Evolutionary conservation across 2,888 invertebrate genomes (phyloP), one percentile per base, ranked within the genome.

Genomic region (Aphidius colemani): DNA sequence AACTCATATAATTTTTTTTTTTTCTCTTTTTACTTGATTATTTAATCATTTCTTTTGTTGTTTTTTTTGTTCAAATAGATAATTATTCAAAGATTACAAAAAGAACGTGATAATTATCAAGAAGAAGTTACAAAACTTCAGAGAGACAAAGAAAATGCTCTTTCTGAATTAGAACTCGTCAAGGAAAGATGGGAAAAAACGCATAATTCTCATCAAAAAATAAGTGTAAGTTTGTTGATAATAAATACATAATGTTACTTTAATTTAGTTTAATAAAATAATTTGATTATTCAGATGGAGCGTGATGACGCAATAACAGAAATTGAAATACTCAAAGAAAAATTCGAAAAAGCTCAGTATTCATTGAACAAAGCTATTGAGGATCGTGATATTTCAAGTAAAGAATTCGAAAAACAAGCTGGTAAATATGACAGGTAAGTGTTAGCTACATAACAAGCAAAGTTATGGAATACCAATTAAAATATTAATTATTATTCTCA

Each of bases 161-260:
- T 92, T 72, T 91, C 93, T 0, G 96, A 96, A 83, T 84, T 94
- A 69, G 95, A 95, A 63, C 89, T 95, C 53, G 85, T 94, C 8
- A 90, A 95, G 78, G 95, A 96, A 72, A 85, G 94, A 78, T 92
- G 94, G 88, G 95, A 95, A 79, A 95, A 95, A 79, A 88, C 91
- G 10, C 93, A 94, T 79, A 87, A 88, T 73, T 87, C 90, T 74
- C 92, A 94, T 73, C 93, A 94, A 83, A 94, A 94, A 83, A 83
- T 93, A 53, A 92, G 93, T 84, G 91, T 91, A 79, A 81, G 76
- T 71, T 62, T 46, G 59, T 49, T 41, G 5, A 30, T 30, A 30
- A 7, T 46, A 48, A 57, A 59, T 50, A 51, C n/a, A 11, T 58
- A 39, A 18, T 13, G 13, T 18, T 18, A 18, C 13, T 18, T 18